Conservation (phyloP, 2,797 vertebrate genomes). For the Myotis planiceps region DNA sequence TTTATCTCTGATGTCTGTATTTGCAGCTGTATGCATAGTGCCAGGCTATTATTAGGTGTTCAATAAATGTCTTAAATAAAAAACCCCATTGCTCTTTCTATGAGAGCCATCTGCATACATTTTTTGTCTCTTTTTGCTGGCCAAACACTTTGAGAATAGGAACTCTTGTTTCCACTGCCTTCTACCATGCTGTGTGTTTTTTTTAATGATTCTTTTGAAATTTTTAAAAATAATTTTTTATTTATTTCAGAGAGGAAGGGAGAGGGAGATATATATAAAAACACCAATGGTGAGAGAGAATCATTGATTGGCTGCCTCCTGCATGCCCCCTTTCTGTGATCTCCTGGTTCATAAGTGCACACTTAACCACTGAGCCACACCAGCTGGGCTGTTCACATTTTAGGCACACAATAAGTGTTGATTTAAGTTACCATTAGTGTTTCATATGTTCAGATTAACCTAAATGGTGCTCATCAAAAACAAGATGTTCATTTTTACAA, state of each 20-base stretch:
- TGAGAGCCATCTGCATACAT: background rate
- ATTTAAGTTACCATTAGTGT: conserved; percentile 27
- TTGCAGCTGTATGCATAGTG: background rate
- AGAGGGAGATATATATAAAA: too few relatives aligned
- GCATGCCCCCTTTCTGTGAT: too few relatives aligned
- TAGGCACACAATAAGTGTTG: background rate
- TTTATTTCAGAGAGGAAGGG: too few relatives aligned
- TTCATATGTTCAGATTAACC: conserved; percentile 63
- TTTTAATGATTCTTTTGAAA: too few relatives aligned
- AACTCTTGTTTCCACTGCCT: background rate
- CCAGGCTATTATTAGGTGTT: background rate
- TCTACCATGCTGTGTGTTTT: background rate
- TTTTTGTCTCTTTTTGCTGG: background rate
- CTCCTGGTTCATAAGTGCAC: too few relatives aligned
- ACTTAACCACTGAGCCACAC: too few relatives aligned
- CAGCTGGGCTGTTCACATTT: background rate
- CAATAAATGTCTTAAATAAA: background rate
- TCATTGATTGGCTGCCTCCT: too few relatives aligned
- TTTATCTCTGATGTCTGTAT: background rate
- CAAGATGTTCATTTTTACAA: conserved; percentile 17
- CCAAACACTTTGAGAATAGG: background rate
- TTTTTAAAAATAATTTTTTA: too few relatives aligned
- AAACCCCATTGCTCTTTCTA: too few relatives aligned
- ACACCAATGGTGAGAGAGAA: too few relatives aligned
- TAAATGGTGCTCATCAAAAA: conserved; percentile 48